Evolutionary conservation across 1,140 invertebrate genomes (phyloP).

Genomic region (Drosophila trapezifrons): DNA sequence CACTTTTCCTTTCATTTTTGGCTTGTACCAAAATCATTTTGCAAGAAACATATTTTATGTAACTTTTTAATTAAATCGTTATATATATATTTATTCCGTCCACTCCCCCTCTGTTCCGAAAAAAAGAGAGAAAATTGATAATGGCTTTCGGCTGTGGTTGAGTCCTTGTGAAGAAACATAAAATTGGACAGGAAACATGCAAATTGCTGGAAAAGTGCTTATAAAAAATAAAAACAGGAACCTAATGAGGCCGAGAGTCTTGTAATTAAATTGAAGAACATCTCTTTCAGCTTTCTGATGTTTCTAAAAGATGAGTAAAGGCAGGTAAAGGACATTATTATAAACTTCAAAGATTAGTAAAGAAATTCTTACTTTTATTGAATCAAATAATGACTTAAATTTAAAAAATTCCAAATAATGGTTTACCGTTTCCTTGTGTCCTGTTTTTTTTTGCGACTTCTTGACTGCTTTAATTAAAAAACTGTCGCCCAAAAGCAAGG

Average conservation of each 20-base stretch:
- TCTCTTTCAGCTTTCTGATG: neutral
- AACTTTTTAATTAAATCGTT: constrained; percentile 81
- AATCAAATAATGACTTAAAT: too few relatives aligned
- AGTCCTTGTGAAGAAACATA: constrained; percentile 10
- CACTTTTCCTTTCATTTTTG: neutral
- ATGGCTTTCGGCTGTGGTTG: constrained; percentile 57
- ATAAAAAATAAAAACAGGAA: neutral
- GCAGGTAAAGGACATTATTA: neutral
- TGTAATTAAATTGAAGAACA: constrained; percentile 38
- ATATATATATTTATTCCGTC: constrained; percentile 34
- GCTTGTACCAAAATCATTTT: constrained; percentile 24
- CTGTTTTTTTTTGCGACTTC: neutral
- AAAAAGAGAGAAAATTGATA: constrained; percentile 61
- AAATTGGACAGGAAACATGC: constrained; percentile 43
- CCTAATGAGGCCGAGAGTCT: constrained; percentile 42
- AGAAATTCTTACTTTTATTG: too few relatives aligned
- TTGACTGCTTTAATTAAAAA: constrained; percentile 62
- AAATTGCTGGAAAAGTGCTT: constrained; percentile 54
- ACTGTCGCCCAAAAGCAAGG: constrained; percentile 43
- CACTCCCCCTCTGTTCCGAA: constrained; percentile 3
- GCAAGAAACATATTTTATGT: constrained; percentile 67
- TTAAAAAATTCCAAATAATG: too few relatives aligned
- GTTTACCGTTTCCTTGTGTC: too few relatives aligned
- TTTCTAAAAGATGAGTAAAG: too few relatives aligned
- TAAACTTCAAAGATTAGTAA: too few relatives aligned